Evolutionary conservation across 2,113 vertebrate species (phyloP), one percentile per base, ranked within the genome.

Genomic region (Scatophagus argus): DNA sequence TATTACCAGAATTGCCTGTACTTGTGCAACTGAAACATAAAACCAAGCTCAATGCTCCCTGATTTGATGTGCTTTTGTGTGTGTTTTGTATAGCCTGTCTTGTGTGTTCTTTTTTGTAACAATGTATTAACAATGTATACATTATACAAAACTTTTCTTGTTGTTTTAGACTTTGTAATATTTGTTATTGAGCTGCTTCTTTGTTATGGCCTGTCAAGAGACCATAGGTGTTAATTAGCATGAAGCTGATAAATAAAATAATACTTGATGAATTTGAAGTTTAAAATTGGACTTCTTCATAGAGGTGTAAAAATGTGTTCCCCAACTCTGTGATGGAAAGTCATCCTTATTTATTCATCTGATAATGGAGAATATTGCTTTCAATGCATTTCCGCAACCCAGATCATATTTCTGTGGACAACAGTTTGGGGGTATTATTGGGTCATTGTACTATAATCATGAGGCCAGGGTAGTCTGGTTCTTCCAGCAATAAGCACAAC

Each of bases 401-500:
- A 55, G 27, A 17, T 19, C 8, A 23, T 29, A 8, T 27, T 56
- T 34, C 3, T 34, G 19, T 5, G n/a, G 0, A 43, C 55, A 55
- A 2, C n/a, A 41, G 9, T 38, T 49, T 65, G 6, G 10, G 14
- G 23, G 61, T 71, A 13, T 39, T 29, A 25, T 23, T n/a, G n/a
- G n/a, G n/a, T n/a, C n/a, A n/a, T n/a, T 38, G 19, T 38, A 27
- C 5, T 51, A 12, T 10, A 23, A 17, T 58, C 39, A 49, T 9
- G 62, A 43, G 27, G 34, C 39, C 16, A 27, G 39, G 36, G 47
- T 23, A 52, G 61, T 59, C 29, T 41, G 41, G 27, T 34, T 77
- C 43, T 31, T 49, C 1, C 47, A 38, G 54, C 38, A 54, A 76
- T 6, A 68, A 80, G 67, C 77, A 58, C 68, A 69, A 14, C 6